phyloP scores from a whole-genome alignment of 2,113 vertebrate species.

The Uropsilus gracilis region DNA sequence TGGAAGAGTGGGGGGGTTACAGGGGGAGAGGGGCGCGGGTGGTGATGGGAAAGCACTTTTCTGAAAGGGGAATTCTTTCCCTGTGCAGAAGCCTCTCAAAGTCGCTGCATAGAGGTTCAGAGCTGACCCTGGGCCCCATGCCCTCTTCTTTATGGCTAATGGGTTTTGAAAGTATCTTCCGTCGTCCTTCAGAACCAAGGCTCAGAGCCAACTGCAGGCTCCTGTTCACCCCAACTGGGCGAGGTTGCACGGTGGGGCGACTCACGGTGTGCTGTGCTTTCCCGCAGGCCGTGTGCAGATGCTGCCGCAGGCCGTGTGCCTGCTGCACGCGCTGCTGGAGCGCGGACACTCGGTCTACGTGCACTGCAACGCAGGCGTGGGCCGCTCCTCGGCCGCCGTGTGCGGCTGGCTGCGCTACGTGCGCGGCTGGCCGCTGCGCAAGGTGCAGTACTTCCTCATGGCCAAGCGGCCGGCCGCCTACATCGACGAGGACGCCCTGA shows the following conservation, averaged over 20 bases:
- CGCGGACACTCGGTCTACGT: conserved; percentile 96
- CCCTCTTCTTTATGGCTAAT: background rate
- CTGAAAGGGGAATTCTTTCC: background rate
- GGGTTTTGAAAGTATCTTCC: background rate
- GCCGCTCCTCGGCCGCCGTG: conserved; percentile 93
- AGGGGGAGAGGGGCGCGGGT: no score
- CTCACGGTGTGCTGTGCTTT: conserved; percentile 57
- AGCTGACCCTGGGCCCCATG: background rate
- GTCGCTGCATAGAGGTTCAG: background rate
- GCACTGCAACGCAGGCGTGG: conserved; percentile 97
- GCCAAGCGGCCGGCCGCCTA: conserved; percentile 92
- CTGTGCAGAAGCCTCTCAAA: background rate
- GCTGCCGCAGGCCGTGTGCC: conserved; percentile 96
- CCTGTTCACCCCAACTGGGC: no score
- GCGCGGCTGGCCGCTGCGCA: conserved; percentile 92
- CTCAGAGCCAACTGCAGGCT: background rate
- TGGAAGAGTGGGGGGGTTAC: no score
- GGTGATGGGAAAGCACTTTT: no score
- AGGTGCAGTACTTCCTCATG: conserved; percentile 94
- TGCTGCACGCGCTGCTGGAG: conserved; percentile 94
- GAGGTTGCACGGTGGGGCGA: no score
- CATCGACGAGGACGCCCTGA: conserved; percentile 95
- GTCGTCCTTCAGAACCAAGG: background rate
- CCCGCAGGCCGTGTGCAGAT: conserved; percentile 92
- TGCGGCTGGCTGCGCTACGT: conserved; percentile 95